phyloP scores from a whole-genome alignment of 1,140 invertebrate species.

The Matsumurasca onukii region DNA sequence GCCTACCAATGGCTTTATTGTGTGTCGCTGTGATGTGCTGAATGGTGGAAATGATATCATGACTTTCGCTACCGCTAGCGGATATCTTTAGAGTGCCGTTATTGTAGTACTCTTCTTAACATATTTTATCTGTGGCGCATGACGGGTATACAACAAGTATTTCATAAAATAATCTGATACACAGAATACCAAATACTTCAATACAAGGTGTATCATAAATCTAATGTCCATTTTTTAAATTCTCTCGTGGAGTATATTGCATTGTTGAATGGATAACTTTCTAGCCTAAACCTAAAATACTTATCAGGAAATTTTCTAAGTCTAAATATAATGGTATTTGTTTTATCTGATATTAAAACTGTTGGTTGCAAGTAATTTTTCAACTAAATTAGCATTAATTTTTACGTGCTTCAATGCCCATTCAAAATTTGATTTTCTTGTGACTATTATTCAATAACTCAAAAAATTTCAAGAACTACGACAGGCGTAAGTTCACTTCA shows the following conservation, averaged over 20 bases:
- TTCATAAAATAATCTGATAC: not conserved
- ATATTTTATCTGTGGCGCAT: not conserved
- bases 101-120: not conserved
- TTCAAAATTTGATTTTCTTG: too few relatives aligned
- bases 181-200: not conserved
- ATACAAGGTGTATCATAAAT: not conserved
- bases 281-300: not conserved
- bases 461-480: too few relatives aligned
- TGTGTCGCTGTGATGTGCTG: not conserved
- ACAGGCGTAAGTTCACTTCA: too few relatives aligned
- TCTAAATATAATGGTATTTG: not conserved
- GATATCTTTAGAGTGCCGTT: not conserved
- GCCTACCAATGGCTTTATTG: not conserved
- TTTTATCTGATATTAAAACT: too few relatives aligned
- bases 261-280: too few relatives aligned
- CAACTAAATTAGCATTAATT: too few relatives aligned
- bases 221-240: not conserved
- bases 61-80: not conserved
- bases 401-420: too few relatives aligned
- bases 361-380: too few relatives aligned
- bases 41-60: not conserved
- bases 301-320: not conserved
- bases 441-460: too few relatives aligned
- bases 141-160: not conserved
- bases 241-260: too few relatives aligned